Evolutionary conservation across 2,888 invertebrate species (phyloP), one percentile per base, ranked within the genome.

Genomic region (Agrotis segetum): DNA sequence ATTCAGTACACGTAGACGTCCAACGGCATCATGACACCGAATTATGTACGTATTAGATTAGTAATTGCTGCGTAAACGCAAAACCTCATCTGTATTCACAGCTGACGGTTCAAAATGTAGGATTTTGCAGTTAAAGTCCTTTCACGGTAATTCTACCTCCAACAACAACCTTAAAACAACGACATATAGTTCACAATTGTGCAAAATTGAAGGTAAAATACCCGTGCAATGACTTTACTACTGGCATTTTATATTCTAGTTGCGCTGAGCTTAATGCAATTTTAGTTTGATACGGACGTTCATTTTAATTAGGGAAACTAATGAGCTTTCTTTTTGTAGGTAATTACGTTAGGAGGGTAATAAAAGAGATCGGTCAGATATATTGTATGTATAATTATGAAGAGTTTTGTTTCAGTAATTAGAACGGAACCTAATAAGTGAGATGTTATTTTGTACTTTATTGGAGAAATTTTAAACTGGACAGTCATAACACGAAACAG

Each of bases 1-100:
- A 85, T 85, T 83, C 84, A 64, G 53, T 29, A 46, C 79, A 77
- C 79, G 83, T 80, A 79, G 64, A 79, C 68, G 63, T 71, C 56
- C 75, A 79, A 77, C 73, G 74, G 74, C 68, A 70, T 72, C 80
- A 79, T 85, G 85, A 85, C 86, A 85, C 85, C 82, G 73, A 88
- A 91, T 90, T 90, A 89, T 87, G 85, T 87, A 81, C 82, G 83
- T 87, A 88, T 91, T 89, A 90, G 89, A 88, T 89, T 87, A 87
- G 87, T 91, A 90, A 91, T 91, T 90, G 88, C 86, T 80, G 86
- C 82, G 88, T 87, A 89, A 91, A 90, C 87, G 87, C 82, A 86
- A 89, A 89, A 82, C 68, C 89, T 89, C 87, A 89, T 92, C 85
- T 87, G 88, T 89, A 91, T 90, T 88, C 89, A 82, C 75, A 70